Evolutionary conservation across 2,797 vertebrate species (phyloP).

Genomic region (Florisuga fusca): DNA sequence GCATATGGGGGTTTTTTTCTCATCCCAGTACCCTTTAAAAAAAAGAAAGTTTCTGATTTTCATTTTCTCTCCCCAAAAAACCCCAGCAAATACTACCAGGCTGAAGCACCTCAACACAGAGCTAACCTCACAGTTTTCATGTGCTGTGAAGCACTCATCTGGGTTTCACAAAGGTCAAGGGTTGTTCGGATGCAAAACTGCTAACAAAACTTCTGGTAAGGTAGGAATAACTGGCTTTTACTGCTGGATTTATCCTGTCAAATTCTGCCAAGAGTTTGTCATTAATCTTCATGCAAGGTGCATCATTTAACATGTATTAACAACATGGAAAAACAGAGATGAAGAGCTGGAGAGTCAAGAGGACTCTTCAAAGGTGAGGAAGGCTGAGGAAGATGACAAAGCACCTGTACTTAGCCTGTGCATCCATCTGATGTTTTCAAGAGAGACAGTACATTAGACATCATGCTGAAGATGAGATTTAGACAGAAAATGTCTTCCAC

Average conservation of each 20-base stretch:
- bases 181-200: neutral
- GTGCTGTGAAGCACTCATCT: fast-evolving
- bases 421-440: neutral
- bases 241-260: neutral
- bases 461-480: fast-evolving
- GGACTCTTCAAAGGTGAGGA: neutral
- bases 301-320: neutral
- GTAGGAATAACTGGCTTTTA: neutral
- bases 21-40: neutral
- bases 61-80: neutral
- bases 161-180: neutral
- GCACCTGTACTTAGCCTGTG: fast-evolving
- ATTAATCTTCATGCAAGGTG: neutral
- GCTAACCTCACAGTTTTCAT: neutral
- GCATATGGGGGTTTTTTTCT: fast-evolving
- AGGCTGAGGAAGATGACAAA: neutral
- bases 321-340: neutral
- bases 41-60: neutral
- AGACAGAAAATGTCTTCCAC: neutral
- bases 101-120: neutral
- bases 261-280: neutral
- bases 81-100: neutral
- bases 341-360: neutral
- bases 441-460: no score
- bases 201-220: neutral